Percentiles rank a stretch among this genome's conserved stretches.
Evolutionary conservation across 2,797 vertebrate species (phyloP).

Genomic region (Sebastes hopkinsi): DNA sequence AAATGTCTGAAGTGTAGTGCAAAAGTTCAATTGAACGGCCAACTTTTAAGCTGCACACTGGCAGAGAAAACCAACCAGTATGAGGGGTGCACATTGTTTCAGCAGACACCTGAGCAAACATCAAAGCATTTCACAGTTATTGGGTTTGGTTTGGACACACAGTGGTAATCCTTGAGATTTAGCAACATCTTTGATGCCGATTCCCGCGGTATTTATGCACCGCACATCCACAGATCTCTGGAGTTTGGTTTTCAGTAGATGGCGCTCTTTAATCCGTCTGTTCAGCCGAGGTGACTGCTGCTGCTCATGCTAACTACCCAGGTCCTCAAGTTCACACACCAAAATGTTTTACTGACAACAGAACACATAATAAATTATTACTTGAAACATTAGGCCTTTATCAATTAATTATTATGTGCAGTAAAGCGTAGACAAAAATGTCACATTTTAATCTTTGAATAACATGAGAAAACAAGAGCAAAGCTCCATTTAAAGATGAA

Average conservation of each 20-base stretch:
- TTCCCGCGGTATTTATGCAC: conserved; percentile 23
- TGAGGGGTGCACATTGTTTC: conserved; percentile 34
- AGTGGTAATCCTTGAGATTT: conserved; percentile 46
- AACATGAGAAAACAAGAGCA: neutral
- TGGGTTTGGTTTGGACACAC: conserved; percentile 42
- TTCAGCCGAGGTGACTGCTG: neutral
- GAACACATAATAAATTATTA: neutral
- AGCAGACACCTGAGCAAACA: conserved; percentile 55
- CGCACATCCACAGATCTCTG: conserved; percentile 13
- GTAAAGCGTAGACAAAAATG: neutral
- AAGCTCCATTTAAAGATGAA: conserved; percentile 4
- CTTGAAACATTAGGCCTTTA: neutral
- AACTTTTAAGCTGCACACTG: neutral
- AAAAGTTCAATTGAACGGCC: neutral
- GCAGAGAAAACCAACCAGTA: neutral
- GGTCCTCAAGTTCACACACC: neutral
- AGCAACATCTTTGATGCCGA: conserved; percentile 44
- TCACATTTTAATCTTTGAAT: neutral
- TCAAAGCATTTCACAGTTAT: conserved; percentile 38
- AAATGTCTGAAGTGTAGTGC: neutral
- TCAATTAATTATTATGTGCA: neutral
- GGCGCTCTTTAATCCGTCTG: conserved; percentile 4
- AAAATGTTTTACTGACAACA: neutral
- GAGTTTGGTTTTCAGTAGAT: neutral
- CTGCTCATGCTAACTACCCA: conserved; percentile 19